Evolutionary conservation across 1,140 invertebrate species (phyloP).

Genomic region (Coptotermes formosanus): DNA sequence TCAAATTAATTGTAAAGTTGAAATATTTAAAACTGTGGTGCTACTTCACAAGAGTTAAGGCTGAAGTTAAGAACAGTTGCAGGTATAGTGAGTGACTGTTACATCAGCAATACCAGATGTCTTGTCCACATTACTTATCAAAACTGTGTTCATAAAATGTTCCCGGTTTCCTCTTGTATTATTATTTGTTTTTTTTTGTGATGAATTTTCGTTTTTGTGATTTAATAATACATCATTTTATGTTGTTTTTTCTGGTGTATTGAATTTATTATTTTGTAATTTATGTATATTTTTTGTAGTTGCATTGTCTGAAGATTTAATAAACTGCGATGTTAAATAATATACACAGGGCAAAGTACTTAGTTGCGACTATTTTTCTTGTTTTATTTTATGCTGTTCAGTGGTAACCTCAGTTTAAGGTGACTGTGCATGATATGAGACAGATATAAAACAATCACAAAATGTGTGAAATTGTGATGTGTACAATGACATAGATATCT

Average conservation of each 20-base stretch:
- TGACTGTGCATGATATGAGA: not conserved
- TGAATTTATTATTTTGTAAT: not conserved
- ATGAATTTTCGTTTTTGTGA: not conserved
- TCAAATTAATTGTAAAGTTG: not conserved
- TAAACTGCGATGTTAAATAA: not conserved
- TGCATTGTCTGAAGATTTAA: not conserved
- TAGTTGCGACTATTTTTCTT: not conserved
- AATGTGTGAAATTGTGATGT: not conserved
- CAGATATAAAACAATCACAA: not conserved
- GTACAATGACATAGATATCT: no score
- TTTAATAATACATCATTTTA: not conserved
- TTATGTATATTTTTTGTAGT: not conserved
- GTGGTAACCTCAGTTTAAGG: not conserved
- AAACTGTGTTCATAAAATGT: not conserved
- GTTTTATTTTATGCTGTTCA: not conserved
- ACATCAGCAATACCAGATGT: not conserved
- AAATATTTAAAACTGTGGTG: not conserved
- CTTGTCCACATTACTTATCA: not conserved
- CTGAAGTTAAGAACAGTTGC: not conserved
- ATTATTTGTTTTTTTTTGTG: not conserved
- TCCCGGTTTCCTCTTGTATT: not conserved
- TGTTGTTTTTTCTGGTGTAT: not conserved
- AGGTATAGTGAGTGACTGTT: not conserved
- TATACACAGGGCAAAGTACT: not conserved
- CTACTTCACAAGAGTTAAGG: not conserved